These are phyloP conservation scores for Rugalucina vietnamica DNA, from an alignment of 2,888 invertebrate species.

Conservation along the genomic window DNA sequence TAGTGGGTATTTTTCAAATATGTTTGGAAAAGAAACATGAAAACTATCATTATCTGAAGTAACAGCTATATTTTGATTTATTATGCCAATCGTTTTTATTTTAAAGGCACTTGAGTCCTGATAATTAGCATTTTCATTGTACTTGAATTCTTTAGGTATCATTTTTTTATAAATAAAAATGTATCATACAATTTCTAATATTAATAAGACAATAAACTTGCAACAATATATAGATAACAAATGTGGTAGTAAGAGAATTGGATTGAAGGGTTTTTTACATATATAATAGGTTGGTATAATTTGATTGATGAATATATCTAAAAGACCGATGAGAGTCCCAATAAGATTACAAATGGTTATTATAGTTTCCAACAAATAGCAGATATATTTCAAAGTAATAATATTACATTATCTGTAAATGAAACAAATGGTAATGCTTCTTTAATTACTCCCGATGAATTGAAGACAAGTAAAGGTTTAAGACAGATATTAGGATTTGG, in stretches of 20 bases:
- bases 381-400: constrained; percentile 32
- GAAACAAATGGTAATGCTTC: constrained; percentile 38
- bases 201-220: constrained; percentile 38
- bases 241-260: constrained; percentile 33
- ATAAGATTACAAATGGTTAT: constrained; percentile 30
- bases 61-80: too few species aligned
- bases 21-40: too few species aligned
- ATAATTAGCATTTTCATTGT: too few species aligned
- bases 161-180: constrained; percentile 28
- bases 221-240: constrained; percentile 49
- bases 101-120: too few species aligned
- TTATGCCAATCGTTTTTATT: too few species aligned
- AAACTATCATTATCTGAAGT: too few species aligned
- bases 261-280: constrained; percentile 44
- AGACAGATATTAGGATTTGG: constrained; percentile 32
- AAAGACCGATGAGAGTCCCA: constrained; percentile 18
- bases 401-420: constrained; percentile 43
- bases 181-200: constrained; percentile 38
- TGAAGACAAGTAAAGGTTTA: constrained; percentile 39
- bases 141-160: too few species aligned
- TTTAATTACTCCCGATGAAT: constrained; percentile 25
- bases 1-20: too few species aligned
- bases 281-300: constrained; percentile 47
- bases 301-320: constrained; percentile 29
- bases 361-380: constrained; percentile 44